A percentile compares a stretch with the other conserved stretches of the same genome.
These are phyloP conservation scores for Siphamia tubifer DNA, from an alignment of 2,113 vertebrate species.

Conservation along the genomic window DNA sequence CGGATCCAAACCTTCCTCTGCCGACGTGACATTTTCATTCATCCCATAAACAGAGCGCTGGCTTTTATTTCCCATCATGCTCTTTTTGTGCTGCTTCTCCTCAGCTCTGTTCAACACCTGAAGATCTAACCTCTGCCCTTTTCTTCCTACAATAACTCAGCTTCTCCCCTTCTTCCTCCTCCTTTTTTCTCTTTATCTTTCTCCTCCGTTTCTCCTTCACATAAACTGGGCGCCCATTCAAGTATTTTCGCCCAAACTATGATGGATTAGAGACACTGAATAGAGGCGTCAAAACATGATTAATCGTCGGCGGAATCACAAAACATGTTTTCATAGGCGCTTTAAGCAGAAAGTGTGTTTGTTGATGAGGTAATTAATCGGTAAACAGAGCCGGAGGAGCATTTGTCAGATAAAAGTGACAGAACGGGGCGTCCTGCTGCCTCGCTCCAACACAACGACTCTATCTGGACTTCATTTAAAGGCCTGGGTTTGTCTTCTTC, in stretches of 20 bases:
- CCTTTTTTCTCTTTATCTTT: not conserved
- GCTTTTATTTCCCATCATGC: too few species aligned
- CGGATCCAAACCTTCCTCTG: too few species aligned
- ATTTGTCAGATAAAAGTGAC: slow-evolving; percentile 28
- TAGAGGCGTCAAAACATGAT: slow-evolving; percentile 36
- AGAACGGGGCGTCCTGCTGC: not conserved
- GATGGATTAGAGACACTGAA: slow-evolving; percentile 44
- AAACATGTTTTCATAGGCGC: slow-evolving; percentile 34
- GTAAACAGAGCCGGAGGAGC: slow-evolving; percentile 21
- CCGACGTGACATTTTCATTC: too few species aligned
- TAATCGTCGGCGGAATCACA: slow-evolving; percentile 26
- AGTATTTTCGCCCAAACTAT: slow-evolving; percentile 8
- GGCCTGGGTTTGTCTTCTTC: not conserved
- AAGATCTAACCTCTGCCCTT: not conserved
- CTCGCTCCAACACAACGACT: not conserved
- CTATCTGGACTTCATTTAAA: not conserved
- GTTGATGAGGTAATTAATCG: slow-evolving; percentile 28
- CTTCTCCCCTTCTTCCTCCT: not conserved
- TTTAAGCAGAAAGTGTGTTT: slow-evolving; percentile 24
- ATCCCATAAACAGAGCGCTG: too few species aligned
- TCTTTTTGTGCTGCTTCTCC: too few species aligned
- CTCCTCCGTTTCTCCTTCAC: slow-evolving; percentile 9
- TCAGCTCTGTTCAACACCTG: slow-evolving; percentile 22
- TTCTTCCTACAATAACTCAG: too few species aligned
- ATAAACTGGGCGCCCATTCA: slow-evolving; percentile 39